phyloP scores from a whole-genome alignment of 2,888 invertebrate species.

The Prosapia bicincta region DNA sequence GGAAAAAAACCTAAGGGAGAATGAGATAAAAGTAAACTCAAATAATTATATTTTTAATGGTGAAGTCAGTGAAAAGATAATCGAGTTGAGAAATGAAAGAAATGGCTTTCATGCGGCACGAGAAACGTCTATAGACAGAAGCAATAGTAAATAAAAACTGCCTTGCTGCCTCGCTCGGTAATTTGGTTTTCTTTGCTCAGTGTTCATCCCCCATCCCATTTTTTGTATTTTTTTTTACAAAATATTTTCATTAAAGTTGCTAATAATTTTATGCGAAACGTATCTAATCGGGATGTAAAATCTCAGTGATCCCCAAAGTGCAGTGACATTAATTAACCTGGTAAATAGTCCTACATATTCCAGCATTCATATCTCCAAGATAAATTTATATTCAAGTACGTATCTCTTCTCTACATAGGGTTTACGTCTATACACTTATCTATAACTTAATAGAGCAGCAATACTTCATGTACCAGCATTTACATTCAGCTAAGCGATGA shows the following conservation, averaged over 20 bases:
- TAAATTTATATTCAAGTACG: too few relatives aligned
- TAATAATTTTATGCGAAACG: neutral
- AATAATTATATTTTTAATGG: neutral
- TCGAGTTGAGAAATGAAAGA: slow-evolving; percentile 27
- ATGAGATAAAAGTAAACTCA: neutral
- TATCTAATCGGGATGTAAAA: too few relatives aligned
- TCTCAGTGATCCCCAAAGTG: too few relatives aligned
- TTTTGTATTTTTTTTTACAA: neutral
- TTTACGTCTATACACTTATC: too few relatives aligned
- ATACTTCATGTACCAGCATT: too few relatives aligned
- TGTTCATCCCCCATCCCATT: neutral
- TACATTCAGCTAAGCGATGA: too few relatives aligned
- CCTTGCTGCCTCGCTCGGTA: neutral
- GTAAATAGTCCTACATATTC: too few relatives aligned
- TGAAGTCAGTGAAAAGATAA: slow-evolving; percentile 17
- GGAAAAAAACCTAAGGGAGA: neutral
- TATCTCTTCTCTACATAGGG: too few relatives aligned
- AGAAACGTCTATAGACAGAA: neutral
- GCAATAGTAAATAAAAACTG: neutral
- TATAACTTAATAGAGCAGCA: too few relatives aligned
- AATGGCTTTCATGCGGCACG: slow-evolving; percentile 5
- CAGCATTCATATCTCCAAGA: too few relatives aligned
- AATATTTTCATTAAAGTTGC: neutral
- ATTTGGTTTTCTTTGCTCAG: neutral
- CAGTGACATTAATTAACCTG: too few relatives aligned